phyloP scores from a whole-genome alignment of 2,888 invertebrate genomes.

The Heteromurus nitidus region DNA sequence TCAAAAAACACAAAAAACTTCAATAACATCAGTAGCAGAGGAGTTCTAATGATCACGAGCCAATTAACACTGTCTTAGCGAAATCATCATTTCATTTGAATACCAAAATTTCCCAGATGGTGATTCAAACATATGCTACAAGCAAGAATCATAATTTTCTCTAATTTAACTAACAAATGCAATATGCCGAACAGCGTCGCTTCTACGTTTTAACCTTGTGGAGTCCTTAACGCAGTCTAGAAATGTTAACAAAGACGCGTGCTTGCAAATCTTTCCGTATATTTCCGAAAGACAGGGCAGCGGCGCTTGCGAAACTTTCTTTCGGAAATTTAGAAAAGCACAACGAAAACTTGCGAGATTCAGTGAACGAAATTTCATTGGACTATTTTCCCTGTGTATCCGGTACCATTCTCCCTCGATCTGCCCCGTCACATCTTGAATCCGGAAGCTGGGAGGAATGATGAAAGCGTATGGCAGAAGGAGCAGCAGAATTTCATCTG shows the following conservation, averaged over 20 bases:
- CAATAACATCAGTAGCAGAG: too few species aligned
- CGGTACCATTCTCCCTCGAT: background rate
- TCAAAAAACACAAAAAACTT: too few species aligned
- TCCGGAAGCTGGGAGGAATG: background rate
- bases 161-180: background rate
- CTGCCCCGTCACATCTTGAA: background rate
- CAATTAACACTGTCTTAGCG: background rate
- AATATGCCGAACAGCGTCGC: background rate
- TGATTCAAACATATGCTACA: background rate
- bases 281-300: constrained; percentile 25
- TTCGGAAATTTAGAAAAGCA: constrained; percentile 30
- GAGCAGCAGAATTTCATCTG: background rate
- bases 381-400: background rate
- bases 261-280: constrained; percentile 40
- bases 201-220: background rate
- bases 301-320: constrained; percentile 22
- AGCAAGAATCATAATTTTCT: background rate
- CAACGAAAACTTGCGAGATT: constrained; percentile 1
- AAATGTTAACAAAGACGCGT: constrained; percentile 9
- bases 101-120: background rate
- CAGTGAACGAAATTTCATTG: background rate
- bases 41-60: too few species aligned
- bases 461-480: background rate
- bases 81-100: background rate
- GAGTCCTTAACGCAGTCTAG: background rate